A percentile compares a stretch with the other conserved stretches of the same genome.
Evolutionary conservation across 2,888 invertebrate genomes (phyloP).

Genomic region (Ceratothoa steindachneri): DNA sequence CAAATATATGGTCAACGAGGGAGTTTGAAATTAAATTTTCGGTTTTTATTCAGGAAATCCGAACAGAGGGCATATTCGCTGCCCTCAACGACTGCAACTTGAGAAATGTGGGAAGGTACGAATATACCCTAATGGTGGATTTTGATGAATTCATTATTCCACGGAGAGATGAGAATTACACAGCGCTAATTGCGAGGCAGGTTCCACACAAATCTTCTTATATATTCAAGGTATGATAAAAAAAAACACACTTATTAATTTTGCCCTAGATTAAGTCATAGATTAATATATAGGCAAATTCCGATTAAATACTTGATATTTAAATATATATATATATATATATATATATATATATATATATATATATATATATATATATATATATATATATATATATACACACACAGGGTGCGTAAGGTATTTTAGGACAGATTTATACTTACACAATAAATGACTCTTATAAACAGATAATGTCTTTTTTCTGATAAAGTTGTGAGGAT

Average conservation of each 20-base stretch:
- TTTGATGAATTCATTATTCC: constrained; percentile 52
- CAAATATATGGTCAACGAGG: neutral
- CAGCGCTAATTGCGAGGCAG: constrained; percentile 43
- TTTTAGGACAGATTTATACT: too few relatives aligned
- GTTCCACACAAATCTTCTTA: constrained; percentile 22
- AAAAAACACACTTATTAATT: constrained; percentile 9
- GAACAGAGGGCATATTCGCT: constrained; percentile 52
- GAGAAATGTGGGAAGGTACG: constrained; percentile 52
- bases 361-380: constrained; percentile 7
- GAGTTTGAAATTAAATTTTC: neutral
- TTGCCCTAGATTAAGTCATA: neutral
- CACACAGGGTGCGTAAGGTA: too few relatives aligned
- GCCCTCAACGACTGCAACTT: constrained; percentile 52
- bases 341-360: constrained; percentile 22
- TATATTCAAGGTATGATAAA: constrained; percentile 31
- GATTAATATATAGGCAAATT: neutral
- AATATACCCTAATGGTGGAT: constrained; percentile 50
- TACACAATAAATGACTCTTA: too few relatives aligned
- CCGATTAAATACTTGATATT: neutral
- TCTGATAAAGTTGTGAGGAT: too few relatives aligned
- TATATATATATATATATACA: too few relatives aligned
- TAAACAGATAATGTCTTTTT: too few relatives aligned
- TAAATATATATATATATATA: constrained; percentile 21
- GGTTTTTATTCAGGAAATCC: constrained; percentile 53
- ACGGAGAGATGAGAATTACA: constrained; percentile 47